These are phyloP conservation scores for Oncorhynchus mykiss DNA, from an alignment of 2,113 vertebrate species.

Conservation along the genomic window DNA sequence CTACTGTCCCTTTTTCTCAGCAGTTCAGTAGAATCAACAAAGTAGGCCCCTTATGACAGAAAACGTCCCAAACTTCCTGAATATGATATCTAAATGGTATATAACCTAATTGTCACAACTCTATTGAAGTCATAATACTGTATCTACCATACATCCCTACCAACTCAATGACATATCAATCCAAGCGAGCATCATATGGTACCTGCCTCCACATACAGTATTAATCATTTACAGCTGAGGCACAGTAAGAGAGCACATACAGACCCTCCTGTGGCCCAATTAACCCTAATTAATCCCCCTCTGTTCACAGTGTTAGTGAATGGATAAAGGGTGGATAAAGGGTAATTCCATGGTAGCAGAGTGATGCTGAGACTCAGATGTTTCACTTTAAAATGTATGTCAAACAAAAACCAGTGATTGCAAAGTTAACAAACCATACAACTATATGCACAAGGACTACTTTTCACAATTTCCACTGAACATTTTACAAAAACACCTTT, in stretches of 20 bases:
- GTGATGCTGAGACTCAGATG: no score
- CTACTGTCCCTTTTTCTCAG: conserved; percentile 17
- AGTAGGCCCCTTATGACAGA: no score
- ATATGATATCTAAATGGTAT: not conserved
- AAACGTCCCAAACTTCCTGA: not conserved
- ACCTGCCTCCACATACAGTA: no score
- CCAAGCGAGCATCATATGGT: not conserved
- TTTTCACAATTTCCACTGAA: no score
- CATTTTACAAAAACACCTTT: no score
- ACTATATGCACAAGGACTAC: no score
- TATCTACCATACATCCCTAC: not conserved
- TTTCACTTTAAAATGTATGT: no score
- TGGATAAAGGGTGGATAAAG: not conserved
- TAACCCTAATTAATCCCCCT: not conserved
- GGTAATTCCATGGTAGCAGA: no score
- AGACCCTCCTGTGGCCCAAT: not conserved
- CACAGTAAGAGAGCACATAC: not conserved
- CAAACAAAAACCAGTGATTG: no score
- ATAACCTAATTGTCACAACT: not conserved
- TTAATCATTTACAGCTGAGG: no score
- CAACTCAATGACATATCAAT: not conserved
- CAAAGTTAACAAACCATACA: no score
- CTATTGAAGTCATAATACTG: not conserved
- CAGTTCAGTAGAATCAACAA: not conserved
- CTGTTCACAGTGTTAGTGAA: not conserved